phyloP scores from a whole-genome alignment of 2,113 vertebrate genomes.

The Xiphophorus maculatus region DNA sequence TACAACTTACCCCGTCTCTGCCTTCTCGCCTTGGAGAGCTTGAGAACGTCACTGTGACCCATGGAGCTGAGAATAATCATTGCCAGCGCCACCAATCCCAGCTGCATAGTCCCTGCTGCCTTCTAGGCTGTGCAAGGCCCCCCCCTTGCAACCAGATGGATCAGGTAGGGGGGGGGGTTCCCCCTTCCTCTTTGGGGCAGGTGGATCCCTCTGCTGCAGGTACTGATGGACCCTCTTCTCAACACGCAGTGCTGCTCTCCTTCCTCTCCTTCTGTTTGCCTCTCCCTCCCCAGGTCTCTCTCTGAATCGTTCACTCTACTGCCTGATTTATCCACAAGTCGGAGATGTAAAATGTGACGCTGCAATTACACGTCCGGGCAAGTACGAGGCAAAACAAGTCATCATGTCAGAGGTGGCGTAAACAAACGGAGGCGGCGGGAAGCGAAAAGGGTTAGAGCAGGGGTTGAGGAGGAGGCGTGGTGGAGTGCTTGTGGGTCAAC shows the following conservation, averaged over 20 bases:
- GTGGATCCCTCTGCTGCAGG: slow-evolving; percentile 57
- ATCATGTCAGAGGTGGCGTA: slow-evolving; percentile 61
- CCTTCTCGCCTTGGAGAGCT: slow-evolving; percentile 87
- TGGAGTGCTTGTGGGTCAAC: slow-evolving; percentile 78
- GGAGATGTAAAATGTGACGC: slow-evolving; percentile 63
- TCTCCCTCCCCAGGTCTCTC: slow-evolving; percentile 38
- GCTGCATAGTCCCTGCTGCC: slow-evolving; percentile 94
- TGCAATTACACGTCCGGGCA: slow-evolving; percentile 79
- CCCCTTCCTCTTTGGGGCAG: slow-evolving; percentile 69
- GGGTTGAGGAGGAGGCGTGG: slow-evolving; percentile 47
- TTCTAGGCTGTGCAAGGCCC: slow-evolving; percentile 82
- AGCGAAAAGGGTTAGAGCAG: slow-evolving; percentile 9
- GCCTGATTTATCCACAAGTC: slow-evolving; percentile 63
- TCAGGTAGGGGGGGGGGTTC: slow-evolving; percentile 68
- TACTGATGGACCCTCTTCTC: slow-evolving; percentile 45
- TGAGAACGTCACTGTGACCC: slow-evolving; percentile 86
- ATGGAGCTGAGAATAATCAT: slow-evolving; percentile 93
- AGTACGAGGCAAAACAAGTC: slow-evolving; percentile 75
- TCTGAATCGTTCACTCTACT: slow-evolving; percentile 68
- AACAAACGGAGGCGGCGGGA: slow-evolving; percentile 58
- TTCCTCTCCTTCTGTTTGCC: slow-evolving; percentile 10
- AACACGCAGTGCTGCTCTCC: slow-evolving; percentile 32
- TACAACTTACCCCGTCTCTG: slow-evolving; percentile 92
- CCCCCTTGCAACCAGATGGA: slow-evolving; percentile 80
- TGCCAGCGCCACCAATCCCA: slow-evolving; percentile 89